Evolutionary conservation across 2,797 vertebrate genomes (phyloP), one percentile per base, ranked within the genome.

Genomic region (Eidolon dupreanum): DNA sequence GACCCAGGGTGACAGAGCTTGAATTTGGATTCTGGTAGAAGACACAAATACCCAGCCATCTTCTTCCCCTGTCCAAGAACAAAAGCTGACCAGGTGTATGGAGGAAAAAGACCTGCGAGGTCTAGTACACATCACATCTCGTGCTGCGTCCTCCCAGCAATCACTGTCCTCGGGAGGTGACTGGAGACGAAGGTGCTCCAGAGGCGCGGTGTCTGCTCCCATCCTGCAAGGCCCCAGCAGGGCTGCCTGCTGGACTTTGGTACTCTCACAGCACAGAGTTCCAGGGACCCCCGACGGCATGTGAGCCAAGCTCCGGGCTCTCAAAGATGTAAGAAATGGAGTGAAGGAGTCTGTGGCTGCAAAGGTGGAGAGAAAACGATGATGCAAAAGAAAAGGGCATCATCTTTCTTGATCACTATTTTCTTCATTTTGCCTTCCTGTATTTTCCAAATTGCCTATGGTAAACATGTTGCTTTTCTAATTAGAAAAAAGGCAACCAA

Each of bases 361-460:
- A 66, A 96, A 96, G 73, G 95, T 3, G 0, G 49, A 68, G 51
- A 90, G 26, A 81, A 90, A 97, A 87, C 49, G 61, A 66, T 51
- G 16, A 10, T 41, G 83, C 79, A 78, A 88, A 85, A 94, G 73
- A 78, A 66, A 53, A 38, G 19, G 31, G 0, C 28, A 84, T 9
- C 6, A 5, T 59, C 59, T 86, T 92, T 93, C 73, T 89, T 75
- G 68, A 87, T 92, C 43, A 91, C 8, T 63, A 87, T 82, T 89
- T 89, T 93, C 78, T 86, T 95, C 86, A 82, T 61, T 90, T 94
- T 88, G n/a, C 38, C 83, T 74, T 82, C 61, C 38, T 70, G 3
- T 74, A 73, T 87, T 78, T 94, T 94, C 46, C 46, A 88, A 92
- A 82, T 57, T 88, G 38, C 78, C 75, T 90, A 46, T 33, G 38